Percentiles rank a stretch among this genome's conserved stretches.
These are phyloP conservation scores for Haliaeetus vocifer DNA, from an alignment of 2,797 vertebrate species.

Conservation along the genomic window DNA sequence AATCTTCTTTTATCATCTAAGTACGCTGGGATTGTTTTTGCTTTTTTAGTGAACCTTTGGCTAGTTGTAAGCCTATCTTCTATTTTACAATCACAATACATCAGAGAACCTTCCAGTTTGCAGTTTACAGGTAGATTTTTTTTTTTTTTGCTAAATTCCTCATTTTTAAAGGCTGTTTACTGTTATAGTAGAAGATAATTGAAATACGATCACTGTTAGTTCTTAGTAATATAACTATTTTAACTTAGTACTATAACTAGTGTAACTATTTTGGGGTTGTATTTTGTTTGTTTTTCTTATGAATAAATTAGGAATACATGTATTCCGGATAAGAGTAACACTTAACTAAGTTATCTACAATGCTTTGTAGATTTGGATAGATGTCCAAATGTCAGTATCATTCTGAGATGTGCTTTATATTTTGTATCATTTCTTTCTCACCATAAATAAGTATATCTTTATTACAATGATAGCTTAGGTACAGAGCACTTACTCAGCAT, in stretches of 20 bases:
- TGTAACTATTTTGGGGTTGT: not conserved
- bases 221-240: not conserved
- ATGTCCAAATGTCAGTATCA: not conserved
- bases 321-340: not conserved
- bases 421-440: not conserved
- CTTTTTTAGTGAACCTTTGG: not conserved
- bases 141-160: not conserved
- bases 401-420: not conserved
- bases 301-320: not conserved
- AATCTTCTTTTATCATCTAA: not conserved
- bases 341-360: not conserved
- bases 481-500: not conserved
- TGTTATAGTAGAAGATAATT: not conserved
- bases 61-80: not conserved
- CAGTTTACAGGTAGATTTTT: not conserved
- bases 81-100: not conserved
- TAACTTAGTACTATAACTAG: not conserved
- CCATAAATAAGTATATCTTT: not conserved
- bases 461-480: not conserved
- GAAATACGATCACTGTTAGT: not conserved
- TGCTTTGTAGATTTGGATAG: not conserved
- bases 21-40: not conserved
- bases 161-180: not conserved
- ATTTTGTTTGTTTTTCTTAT: not conserved
- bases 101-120: not conserved